Percentiles rank a stretch among this genome's conserved stretches.
Conservation (phyloP, 1,140 invertebrate genomes). For the Muscidifurax raptorellus region DNA sequence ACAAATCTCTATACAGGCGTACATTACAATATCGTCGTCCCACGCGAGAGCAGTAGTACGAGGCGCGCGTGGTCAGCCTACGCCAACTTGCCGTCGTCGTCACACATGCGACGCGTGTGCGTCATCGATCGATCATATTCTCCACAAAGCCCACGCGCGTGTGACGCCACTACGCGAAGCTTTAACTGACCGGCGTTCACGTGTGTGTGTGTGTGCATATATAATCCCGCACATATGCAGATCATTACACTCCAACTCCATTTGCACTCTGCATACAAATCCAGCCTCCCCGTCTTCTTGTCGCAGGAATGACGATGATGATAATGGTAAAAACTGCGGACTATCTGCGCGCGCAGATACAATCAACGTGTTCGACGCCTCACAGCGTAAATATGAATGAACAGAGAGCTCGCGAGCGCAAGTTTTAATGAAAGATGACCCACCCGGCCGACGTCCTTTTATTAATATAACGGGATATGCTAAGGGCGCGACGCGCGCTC, state of each 20-base stretch:
- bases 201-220: too few species aligned
- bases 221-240: not conserved
- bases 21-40: not conserved
- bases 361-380: not conserved
- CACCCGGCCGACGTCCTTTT: not conserved
- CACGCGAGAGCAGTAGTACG: not conserved
- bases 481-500: not conserved
- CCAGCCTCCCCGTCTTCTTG: not conserved
- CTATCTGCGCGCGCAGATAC: not conserved
- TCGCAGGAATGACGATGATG: not conserved
- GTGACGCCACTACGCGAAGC: not conserved
- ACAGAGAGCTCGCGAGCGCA: not conserved
- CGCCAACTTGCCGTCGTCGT: not conserved
- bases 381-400: not conserved
- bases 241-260: not conserved
- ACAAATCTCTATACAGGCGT: not conserved
- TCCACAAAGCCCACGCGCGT: not conserved
- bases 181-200: not conserved
- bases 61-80: not conserved
- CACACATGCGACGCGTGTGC: not conserved
- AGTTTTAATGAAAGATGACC: conserved; percentile 14
- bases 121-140: not conserved
- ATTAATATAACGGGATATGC: not conserved
- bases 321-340: not conserved
- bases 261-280: not conserved